Conservation (phyloP, 2,797 vertebrate genomes). For the Pantherophis alleghaniensis region DNA sequence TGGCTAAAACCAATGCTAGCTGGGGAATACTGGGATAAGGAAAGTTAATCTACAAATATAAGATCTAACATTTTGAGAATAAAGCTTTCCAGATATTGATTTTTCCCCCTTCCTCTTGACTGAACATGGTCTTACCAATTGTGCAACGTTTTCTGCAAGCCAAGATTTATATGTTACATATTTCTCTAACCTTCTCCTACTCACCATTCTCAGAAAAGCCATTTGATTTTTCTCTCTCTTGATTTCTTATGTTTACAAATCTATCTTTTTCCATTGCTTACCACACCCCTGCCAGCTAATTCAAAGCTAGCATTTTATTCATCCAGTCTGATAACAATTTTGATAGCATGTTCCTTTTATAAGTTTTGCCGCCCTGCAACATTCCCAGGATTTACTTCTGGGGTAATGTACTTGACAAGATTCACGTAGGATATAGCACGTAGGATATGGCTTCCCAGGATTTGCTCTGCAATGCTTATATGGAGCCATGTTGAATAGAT, state of each 20-base stretch:
- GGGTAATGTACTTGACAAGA: background rate
- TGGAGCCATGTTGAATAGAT: background rate
- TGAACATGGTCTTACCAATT: background rate
- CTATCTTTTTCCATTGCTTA: background rate
- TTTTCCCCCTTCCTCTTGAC: background rate
- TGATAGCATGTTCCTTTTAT: background rate
- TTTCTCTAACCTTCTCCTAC: background rate
- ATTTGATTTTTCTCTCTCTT: background rate
- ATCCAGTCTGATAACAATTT: background rate
- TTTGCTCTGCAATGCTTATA: background rate
- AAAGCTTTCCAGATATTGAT: background rate
- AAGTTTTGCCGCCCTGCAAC: background rate
- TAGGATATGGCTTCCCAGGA: background rate
- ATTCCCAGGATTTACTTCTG: background rate
- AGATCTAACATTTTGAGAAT: background rate
- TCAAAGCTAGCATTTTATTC: background rate
- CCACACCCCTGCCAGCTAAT: background rate
- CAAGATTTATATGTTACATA: background rate
- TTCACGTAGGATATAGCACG: background rate
- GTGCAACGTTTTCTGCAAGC: background rate
- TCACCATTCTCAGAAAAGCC: background rate
- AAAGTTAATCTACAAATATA: background rate
- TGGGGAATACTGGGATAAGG: background rate
- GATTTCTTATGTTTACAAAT: background rate
- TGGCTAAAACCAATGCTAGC: background rate